Evolutionary conservation across 2,797 vertebrate genomes (phyloP).

Genomic region (Melanogrammus aeglefinus): DNA sequence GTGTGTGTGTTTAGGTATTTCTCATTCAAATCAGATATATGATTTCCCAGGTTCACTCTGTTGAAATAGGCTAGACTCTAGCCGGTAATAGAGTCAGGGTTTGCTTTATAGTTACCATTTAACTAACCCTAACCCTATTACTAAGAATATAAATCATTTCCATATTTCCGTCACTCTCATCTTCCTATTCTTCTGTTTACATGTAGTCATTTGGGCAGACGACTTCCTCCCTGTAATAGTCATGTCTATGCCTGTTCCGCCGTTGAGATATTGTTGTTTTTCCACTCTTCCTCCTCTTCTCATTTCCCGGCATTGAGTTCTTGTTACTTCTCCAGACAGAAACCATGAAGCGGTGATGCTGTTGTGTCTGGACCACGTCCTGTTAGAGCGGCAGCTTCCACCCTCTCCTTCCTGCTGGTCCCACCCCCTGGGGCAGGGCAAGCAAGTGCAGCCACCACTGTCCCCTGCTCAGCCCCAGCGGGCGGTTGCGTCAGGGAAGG

Average conservation of each 20-base stretch:
- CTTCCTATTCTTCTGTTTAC: neutral
- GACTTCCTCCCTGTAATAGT: neutral
- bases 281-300: neutral
- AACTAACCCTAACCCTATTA: neutral
- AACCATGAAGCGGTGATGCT: neutral
- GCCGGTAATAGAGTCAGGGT: no score
- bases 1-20: neutral
- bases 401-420: neutral
- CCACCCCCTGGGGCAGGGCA: neutral
- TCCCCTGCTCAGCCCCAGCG: neutral
- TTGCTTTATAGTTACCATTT: neutral
- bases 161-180: no score
- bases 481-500: neutral
- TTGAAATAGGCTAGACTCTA: neutral
- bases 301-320: neutral
- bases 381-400: neutral
- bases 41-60: no score
- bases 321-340: neutral
- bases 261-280: neutral
- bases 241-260: neutral
- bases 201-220: neutral
- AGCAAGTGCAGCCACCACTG: neutral
- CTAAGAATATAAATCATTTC: neutral
- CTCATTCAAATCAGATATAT: no score
- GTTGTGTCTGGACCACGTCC: neutral